Percentiles rank a stretch among this genome's conserved stretches.
Conservation (phyloP, 2,888 invertebrate species). For the Hedychridium roseum region DNA sequence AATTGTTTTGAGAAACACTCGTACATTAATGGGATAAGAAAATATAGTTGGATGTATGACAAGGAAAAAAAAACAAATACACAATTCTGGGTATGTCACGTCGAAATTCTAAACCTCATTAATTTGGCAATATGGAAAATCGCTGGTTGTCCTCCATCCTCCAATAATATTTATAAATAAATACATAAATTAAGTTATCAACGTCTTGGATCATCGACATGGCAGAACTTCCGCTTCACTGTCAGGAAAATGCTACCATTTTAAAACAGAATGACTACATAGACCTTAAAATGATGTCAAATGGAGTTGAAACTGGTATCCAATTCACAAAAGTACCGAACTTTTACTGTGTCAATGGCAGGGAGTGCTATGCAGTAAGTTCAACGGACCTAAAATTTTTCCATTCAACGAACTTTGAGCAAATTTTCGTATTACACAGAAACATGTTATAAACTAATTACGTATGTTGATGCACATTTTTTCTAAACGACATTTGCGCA, state of each 20-base stretch:
- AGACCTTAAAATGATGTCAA: constrained; percentile 32
- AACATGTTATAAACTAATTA: background rate
- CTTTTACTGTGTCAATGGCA: constrained; percentile 36
- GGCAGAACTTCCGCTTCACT: constrained; percentile 34
- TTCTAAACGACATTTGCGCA: background rate
- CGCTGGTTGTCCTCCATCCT: too few species aligned
- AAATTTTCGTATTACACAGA: too few species aligned
- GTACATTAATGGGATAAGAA: too few species aligned
- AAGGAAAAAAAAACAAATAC: too few species aligned
- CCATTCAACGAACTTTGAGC: too few species aligned
- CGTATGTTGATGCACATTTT: background rate
- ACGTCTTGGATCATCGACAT: too few species aligned
- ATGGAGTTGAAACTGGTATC: constrained; percentile 33
- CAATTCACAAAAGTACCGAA: constrained; percentile 36
- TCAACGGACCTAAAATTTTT: background rate
- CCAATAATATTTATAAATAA: too few species aligned
- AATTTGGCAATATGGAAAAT: background rate
- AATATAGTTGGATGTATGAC: background rate
- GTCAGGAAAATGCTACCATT: constrained; percentile 36
- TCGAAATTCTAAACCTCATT: background rate
- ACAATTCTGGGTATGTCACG: too few species aligned
- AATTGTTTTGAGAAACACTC: too few species aligned
- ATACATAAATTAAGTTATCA: too few species aligned
- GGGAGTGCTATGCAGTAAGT: constrained; percentile 39
- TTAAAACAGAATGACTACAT: constrained; percentile 38